Percentiles rank a stretch among this genome's conserved stretches.
These are phyloP conservation scores for Drosophila orena DNA, from an alignment of 1,140 invertebrate species.

Conservation along the genomic window DNA sequence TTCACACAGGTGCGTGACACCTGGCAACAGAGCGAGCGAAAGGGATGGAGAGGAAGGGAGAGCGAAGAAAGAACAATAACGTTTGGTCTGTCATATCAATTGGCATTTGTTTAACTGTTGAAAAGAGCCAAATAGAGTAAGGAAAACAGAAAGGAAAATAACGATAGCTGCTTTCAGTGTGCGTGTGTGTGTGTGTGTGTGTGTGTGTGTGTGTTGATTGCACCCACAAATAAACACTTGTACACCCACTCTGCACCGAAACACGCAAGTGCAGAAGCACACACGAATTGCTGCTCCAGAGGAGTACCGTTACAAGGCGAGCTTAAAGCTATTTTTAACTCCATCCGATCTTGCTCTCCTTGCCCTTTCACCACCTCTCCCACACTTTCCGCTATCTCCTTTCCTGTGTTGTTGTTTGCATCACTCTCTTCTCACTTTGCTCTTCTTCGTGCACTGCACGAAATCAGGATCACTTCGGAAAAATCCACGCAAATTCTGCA, in stretches of 20 bases:
- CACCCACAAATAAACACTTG: slow-evolving; percentile 25
- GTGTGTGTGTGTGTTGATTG: slow-evolving; percentile 18
- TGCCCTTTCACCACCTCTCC: neutral
- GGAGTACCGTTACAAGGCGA: slow-evolving; percentile 18
- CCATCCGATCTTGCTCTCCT: slow-evolving; percentile 15
- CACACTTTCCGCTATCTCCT: slow-evolving; percentile 18
- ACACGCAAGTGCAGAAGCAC: slow-evolving; percentile 10
- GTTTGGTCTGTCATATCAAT: slow-evolving; percentile 57
- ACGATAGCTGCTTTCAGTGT: slow-evolving; percentile 40
- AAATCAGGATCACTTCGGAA: neutral
- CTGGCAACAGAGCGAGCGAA: slow-evolving; percentile 15
- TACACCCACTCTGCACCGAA: slow-evolving; percentile 16
- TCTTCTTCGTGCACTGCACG: neutral
- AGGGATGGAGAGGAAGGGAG: neutral
- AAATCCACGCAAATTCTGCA: no score
- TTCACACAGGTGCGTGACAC: slow-evolving; percentile 38
- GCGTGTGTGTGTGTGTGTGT: slow-evolving; percentile 1
- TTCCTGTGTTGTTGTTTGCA: slow-evolving; percentile 42
- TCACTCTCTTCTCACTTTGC: slow-evolving; percentile 4
- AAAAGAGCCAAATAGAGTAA: slow-evolving; percentile 17
- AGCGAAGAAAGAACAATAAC: slow-evolving; percentile 19
- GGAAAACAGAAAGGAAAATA: slow-evolving; percentile 9
- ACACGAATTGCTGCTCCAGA: slow-evolving; percentile 1
- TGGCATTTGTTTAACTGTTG: slow-evolving; percentile 63
- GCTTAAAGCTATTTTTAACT: slow-evolving; percentile 46